Percentiles rank a stretch among this genome's conserved stretches.
Conservation (phyloP, 2,797 vertebrate species). For the Crax fasciolata region DNA sequence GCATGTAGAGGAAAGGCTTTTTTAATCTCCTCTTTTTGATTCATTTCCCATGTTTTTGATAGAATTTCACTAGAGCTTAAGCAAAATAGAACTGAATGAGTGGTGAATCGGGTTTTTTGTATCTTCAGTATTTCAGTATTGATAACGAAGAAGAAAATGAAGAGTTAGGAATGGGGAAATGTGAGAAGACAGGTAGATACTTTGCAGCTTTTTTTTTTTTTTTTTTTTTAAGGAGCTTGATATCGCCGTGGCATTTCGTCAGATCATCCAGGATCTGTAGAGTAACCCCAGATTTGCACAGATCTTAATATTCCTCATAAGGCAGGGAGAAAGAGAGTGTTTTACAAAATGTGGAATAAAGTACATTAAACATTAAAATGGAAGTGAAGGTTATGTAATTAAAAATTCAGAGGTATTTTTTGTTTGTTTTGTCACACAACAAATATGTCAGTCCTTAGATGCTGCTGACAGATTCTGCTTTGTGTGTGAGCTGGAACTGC, state of each 20-base stretch:
- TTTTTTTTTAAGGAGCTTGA: neutral
- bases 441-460: neutral
- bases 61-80: neutral
- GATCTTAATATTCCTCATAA: neutral
- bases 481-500: neutral
- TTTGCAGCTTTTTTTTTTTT: neutral
- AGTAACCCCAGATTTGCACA: neutral
- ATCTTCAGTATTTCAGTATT: neutral
- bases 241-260: neutral
- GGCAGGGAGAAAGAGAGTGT: neutral
- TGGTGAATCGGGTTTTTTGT: neutral
- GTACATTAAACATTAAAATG: neutral
- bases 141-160: neutral
- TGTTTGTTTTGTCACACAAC: neutral
- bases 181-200: neutral
- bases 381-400: neutral
- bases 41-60: neutral
- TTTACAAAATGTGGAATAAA: neutral
- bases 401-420: neutral
- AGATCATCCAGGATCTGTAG: neutral
- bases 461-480: neutral
- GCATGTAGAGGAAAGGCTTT: neutral
- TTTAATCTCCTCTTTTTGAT: neutral
- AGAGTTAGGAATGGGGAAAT: neutral
- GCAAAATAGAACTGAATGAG: neutral